Percentiles rank a stretch among this genome's conserved stretches.
Evolutionary conservation across 2,888 invertebrate genomes (phyloP).

Genomic region (Dromius quadrimaculatus): DNA sequence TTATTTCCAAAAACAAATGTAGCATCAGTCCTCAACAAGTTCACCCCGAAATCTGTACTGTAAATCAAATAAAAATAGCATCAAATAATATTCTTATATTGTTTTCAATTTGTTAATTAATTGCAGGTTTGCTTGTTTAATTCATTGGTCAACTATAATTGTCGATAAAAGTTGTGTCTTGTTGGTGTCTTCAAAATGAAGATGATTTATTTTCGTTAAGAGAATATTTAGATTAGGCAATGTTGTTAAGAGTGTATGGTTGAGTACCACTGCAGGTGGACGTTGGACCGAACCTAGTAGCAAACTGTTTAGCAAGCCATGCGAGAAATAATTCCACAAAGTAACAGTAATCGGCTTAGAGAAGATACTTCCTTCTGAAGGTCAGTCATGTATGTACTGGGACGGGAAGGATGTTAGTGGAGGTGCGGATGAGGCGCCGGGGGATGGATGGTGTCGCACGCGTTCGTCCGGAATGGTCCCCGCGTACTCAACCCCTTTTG

Average conservation of each 20-base stretch:
- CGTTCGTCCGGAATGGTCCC: constrained; percentile 52
- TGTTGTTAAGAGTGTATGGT: no score
- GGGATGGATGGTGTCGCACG: constrained; percentile 22
- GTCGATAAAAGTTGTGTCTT: no score
- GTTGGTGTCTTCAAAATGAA: no score
- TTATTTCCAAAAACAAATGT: constrained; percentile 22
- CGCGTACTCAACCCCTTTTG: no score
- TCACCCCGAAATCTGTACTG: background rate
- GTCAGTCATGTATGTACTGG: constrained; percentile 47
- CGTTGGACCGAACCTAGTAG: constrained; percentile 28
- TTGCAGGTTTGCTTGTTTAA: no score
- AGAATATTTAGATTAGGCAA: no score
- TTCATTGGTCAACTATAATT: no score
- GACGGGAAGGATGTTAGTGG: background rate
- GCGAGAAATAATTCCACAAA: constrained; percentile 64
- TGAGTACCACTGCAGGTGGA: constrained; percentile 16
- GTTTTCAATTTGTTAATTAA: no score
- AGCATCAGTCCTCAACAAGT: constrained; percentile 21
- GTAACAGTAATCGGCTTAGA: constrained; percentile 65
- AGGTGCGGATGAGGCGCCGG: background rate
- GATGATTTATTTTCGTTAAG: no score
- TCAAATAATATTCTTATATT: no score
- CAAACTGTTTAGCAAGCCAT: constrained; percentile 59
- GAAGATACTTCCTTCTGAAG: constrained; percentile 52
- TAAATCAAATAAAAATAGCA: no score